Evolutionary conservation across 2,113 vertebrate species (phyloP).

Genomic region (Platichthys stellatus): DNA sequence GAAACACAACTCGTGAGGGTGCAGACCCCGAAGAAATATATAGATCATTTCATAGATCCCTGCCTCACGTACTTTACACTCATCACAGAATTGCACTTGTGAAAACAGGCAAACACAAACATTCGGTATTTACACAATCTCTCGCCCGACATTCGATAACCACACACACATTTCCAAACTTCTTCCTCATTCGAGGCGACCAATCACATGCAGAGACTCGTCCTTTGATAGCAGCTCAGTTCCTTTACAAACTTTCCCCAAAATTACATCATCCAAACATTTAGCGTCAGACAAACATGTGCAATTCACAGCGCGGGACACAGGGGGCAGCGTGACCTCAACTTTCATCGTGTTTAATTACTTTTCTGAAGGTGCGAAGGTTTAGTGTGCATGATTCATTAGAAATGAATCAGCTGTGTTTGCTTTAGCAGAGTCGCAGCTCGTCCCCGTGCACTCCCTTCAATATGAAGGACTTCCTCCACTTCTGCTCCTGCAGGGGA

Average conservation of each 20-base stretch:
- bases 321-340: conserved; percentile 10
- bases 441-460: conserved; percentile 60
- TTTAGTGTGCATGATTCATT: conserved; percentile 54
- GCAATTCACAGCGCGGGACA: conserved; percentile 42
- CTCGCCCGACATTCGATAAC: conserved; percentile 32
- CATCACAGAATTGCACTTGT: conserved; percentile 57
- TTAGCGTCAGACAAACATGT: conserved; percentile 45
- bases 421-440: background rate
- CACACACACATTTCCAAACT: conserved; percentile 17
- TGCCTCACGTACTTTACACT: conserved; percentile 51
- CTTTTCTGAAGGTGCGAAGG: conserved; percentile 28
- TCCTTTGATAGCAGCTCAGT: conserved; percentile 51
- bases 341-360: conserved; percentile 8
- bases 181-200: conserved; percentile 2
- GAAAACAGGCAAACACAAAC: conserved; percentile 34
- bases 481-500: conserved; percentile 20
- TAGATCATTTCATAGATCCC: conserved; percentile 5
- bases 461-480: conserved; percentile 79
- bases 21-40: conserved; percentile 5
- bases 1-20: background rate
- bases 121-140: conserved; percentile 20
- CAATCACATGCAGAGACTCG: conserved; percentile 48
- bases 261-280: conserved; percentile 20
- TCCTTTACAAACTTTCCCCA: conserved; percentile 5
- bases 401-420: conserved; percentile 43